These are phyloP conservation scores for Hartigia nigra DNA, from an alignment of 2,888 invertebrate species.

Conservation along the genomic window DNA sequence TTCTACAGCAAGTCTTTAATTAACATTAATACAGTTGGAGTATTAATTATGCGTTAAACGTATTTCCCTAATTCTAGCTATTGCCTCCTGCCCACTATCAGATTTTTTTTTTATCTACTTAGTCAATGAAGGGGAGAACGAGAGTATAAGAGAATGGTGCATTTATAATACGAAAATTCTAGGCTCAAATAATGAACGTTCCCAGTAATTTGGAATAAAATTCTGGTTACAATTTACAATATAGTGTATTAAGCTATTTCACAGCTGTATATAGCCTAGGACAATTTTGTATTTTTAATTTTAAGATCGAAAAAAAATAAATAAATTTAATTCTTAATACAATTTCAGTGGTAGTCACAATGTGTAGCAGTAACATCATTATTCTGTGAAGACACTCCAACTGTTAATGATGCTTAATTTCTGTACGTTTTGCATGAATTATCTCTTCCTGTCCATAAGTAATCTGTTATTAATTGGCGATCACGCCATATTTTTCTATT, in stretches of 20 bases:
- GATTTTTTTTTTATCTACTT: neutral
- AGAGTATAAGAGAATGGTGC: neutral
- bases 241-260: constrained; percentile 7
- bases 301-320: constrained; percentile 16
- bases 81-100: neutral
- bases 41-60: neutral
- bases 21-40: neutral
- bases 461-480: neutral
- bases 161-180: constrained; percentile 1
- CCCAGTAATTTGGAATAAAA: neutral
- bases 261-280: constrained; percentile 23
- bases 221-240: neutral
- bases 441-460: neutral
- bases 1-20: neutral
- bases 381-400: neutral
- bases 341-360: neutral
- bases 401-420: neutral
- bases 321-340: constrained; percentile 16
- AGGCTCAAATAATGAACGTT: neutral
- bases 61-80: neutral
- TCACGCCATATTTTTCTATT: neutral
- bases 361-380: neutral
- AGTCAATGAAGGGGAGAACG: neutral
- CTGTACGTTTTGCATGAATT: neutral
- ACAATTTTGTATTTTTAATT: constrained; percentile 22